These are phyloP conservation scores for Iphiclides podalirius DNA, from an alignment of 2,888 invertebrate genomes.

Conservation along the genomic window DNA sequence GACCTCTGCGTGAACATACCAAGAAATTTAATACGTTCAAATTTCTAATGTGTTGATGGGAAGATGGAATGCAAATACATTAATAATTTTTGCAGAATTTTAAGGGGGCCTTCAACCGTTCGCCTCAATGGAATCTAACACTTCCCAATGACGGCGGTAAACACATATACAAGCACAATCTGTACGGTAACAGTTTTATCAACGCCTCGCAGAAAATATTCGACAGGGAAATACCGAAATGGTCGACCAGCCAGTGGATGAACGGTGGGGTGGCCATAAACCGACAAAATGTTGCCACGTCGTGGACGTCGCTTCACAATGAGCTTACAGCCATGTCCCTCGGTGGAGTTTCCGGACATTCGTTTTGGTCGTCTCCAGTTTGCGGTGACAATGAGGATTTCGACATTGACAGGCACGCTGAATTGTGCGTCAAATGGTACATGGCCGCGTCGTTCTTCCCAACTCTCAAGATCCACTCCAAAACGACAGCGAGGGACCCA, in stretches of 20 bases:
- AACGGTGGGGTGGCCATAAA: slow-evolving; percentile 51
- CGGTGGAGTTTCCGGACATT: slow-evolving; percentile 70
- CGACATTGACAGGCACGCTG: slow-evolving; percentile 51
- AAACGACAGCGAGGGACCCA: slow-evolving; percentile 59
- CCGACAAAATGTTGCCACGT: slow-evolving; percentile 74
- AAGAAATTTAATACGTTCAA: too few relatives aligned
- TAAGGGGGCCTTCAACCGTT: slow-evolving; percentile 61
- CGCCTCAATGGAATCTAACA: slow-evolving; percentile 74
- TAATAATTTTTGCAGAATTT: slow-evolving; percentile 60
- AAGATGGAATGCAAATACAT: too few relatives aligned
- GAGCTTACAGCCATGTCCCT: slow-evolving; percentile 72
- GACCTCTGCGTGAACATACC: too few relatives aligned
- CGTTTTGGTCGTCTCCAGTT: slow-evolving; percentile 75
- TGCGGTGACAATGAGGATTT: slow-evolving; percentile 78
- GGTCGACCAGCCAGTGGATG: slow-evolving; percentile 57
- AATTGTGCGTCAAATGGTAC: slow-evolving; percentile 84
- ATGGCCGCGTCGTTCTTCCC: slow-evolving; percentile 84
- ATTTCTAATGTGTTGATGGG: too few relatives aligned
- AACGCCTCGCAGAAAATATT: slow-evolving; percentile 45
- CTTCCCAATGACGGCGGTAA: slow-evolving; percentile 38
- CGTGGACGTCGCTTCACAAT: slow-evolving; percentile 79
- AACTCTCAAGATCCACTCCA: slow-evolving; percentile 74
- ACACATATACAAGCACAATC: slow-evolving; percentile 74
- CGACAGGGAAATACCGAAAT: slow-evolving; percentile 36
- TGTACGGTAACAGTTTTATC: slow-evolving; percentile 76